phyloP scores from a whole-genome alignment of 2,797 vertebrate genomes.

The Phalanger gymnotis region DNA sequence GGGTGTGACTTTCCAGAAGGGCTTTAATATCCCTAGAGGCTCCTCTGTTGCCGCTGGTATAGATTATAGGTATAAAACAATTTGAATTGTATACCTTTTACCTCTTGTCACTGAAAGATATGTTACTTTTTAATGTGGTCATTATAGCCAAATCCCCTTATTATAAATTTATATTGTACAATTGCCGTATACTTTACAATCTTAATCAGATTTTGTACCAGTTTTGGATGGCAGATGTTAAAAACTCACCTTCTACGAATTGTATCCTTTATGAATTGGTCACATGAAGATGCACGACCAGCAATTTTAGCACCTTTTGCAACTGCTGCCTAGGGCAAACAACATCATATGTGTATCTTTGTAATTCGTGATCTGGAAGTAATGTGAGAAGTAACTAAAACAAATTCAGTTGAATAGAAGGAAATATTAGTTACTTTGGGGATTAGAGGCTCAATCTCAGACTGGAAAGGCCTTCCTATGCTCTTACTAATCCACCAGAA shows the following conservation, averaged over 20 bases:
- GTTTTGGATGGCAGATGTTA: not conserved
- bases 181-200: constrained; percentile 34
- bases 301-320: not conserved
- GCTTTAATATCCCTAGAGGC: not conserved
- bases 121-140: constrained; percentile 3
- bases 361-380: not conserved
- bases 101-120: not conserved
- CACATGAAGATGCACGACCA: not conserved
- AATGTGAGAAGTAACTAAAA: not conserved
- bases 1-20: not conserved
- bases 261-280: not conserved
- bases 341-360: not conserved
- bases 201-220: constrained; percentile 10
- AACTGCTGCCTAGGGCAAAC: not conserved
- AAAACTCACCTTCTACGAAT: not conserved
- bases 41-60: not conserved
- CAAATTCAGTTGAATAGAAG: not conserved
- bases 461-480: not conserved
- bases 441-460: not conserved
- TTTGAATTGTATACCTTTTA: not conserved
- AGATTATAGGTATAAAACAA: not conserved
- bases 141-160: not conserved
- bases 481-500: not conserved
- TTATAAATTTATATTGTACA: constrained; percentile 29
- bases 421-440: not conserved